Percentiles rank a stretch among this genome's conserved stretches.
phyloP scores from a whole-genome alignment of 2,888 invertebrate genomes.

The Macroteleia sp. region DNA sequence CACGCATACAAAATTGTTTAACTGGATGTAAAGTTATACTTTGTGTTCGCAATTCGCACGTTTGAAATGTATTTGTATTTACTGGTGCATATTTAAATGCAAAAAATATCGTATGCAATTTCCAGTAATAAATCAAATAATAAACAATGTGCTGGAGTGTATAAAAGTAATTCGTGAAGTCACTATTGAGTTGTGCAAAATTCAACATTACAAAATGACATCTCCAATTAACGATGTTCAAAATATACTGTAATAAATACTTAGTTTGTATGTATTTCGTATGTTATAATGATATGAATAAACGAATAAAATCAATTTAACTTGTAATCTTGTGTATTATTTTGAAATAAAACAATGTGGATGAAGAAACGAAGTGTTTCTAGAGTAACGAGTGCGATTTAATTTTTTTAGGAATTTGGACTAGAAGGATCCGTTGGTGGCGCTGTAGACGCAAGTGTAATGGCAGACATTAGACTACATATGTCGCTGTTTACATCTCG shows the following conservation, averaged over 20 bases:
- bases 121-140: background rate
- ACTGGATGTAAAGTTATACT: slow-evolving; percentile 28
- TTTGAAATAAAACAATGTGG: too few relatives aligned
- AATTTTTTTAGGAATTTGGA: too few relatives aligned
- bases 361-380: too few relatives aligned
- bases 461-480: too few relatives aligned
- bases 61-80: slow-evolving; percentile 26
- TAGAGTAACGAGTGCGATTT: too few relatives aligned
- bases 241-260: slow-evolving; percentile 59
- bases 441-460: too few relatives aligned
- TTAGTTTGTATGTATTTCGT: slow-evolving; percentile 62
- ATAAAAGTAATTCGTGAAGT: slow-evolving; percentile 29
- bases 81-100: slow-evolving; percentile 37
- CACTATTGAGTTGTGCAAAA: slow-evolving; percentile 18
- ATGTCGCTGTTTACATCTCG: too few relatives aligned
- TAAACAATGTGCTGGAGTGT: slow-evolving; percentile 10
- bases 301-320: slow-evolving; percentile 38
- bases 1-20: too few relatives aligned
- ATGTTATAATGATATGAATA: slow-evolving; percentile 51
- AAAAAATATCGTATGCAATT: slow-evolving; percentile 32
- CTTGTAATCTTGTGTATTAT: too few relatives aligned
- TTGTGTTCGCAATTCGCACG: slow-evolving; percentile 9
- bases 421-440: too few relatives aligned
- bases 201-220: slow-evolving; percentile 35
- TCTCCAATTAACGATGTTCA: slow-evolving; percentile 23